Conservation (phyloP, 1,140 invertebrate genomes). For the Drosophila takahashii region DNA sequence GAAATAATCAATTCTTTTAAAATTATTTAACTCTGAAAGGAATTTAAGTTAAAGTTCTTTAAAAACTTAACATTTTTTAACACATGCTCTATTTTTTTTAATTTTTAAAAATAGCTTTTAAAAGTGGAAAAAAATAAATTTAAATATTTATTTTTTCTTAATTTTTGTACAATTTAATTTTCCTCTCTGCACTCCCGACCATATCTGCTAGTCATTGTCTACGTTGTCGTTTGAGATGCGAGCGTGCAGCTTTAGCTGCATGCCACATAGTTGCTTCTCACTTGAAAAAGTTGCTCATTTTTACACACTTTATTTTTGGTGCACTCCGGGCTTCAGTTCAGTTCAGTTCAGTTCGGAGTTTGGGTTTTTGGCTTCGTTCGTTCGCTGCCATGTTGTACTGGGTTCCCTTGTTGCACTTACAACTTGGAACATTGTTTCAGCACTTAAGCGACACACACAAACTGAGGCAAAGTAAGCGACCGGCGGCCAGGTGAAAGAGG, state of each 20-base stretch:
- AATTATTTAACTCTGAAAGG: no score
- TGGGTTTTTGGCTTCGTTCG: slow-evolving; percentile 43
- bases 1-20: no score
- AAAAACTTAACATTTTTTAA: no score
- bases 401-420: slow-evolving; percentile 72
- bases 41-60: no score
- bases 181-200: slow-evolving; percentile 12
- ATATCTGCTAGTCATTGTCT: slow-evolving; percentile 60
- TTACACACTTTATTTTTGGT: slow-evolving; percentile 82
- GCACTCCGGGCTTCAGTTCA: slow-evolving; percentile 51
- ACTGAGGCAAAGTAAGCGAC: slow-evolving; percentile 31
- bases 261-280: slow-evolving; percentile 78
- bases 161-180: no score
- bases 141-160: no score
- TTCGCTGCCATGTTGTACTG: slow-evolving; percentile 41
- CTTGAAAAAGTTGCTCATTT: slow-evolving; percentile 82
- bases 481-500: slow-evolving; percentile 37
- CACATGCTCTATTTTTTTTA: no score
- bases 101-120: no score
- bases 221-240: slow-evolving; percentile 42
- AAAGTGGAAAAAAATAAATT: no score
- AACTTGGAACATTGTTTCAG: slow-evolving; percentile 83
- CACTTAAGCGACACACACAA: slow-evolving; percentile 80
- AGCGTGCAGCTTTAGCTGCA: slow-evolving; percentile 41
- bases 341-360: slow-evolving; percentile 17